Conservation (phyloP, 1,140 invertebrate species). For the Melanaphis sacchari region DNA sequence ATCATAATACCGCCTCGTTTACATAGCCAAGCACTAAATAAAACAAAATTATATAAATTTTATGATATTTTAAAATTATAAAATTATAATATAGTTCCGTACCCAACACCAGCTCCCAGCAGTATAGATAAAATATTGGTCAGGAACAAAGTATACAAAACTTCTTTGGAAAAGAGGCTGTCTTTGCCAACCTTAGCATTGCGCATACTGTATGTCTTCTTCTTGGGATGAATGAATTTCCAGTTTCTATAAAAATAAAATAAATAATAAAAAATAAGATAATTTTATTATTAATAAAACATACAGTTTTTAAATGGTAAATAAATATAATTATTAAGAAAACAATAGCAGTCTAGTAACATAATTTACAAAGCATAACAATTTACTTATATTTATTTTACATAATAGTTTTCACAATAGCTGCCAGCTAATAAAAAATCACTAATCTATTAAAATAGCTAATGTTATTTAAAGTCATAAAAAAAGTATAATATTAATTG, state of each 20-base stretch:
- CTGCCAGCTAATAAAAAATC: neutral
- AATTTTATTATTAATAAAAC: neutral
- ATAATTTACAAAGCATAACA: neutral
- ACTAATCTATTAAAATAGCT: neutral
- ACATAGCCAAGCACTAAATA: constrained; percentile 42
- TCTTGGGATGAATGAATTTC: constrained; percentile 78
- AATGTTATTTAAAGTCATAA: neutral
- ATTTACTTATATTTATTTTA: neutral
- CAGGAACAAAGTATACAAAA: constrained; percentile 86
- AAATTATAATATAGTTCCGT: constrained; percentile 61
- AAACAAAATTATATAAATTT: neutral
- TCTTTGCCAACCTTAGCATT: constrained; percentile 80
- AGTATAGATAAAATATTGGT: constrained; percentile 89
- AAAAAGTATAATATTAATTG: too few species aligned
- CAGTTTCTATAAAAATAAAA: constrained; percentile 71
- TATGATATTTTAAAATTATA: neutral
- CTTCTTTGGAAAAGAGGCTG: constrained; percentile 86
- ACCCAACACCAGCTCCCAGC: constrained; percentile 90
- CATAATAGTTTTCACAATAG: neutral
- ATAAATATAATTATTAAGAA: too few species aligned
- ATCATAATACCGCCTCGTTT: constrained; percentile 51
- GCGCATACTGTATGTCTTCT: constrained; percentile 76
- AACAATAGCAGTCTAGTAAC: too few species aligned
- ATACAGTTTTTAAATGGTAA: neutral
- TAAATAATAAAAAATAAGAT: neutral